These are phyloP conservation scores for Vimba vimba DNA, from an alignment of 2,113 vertebrate species.

Conservation along the genomic window DNA sequence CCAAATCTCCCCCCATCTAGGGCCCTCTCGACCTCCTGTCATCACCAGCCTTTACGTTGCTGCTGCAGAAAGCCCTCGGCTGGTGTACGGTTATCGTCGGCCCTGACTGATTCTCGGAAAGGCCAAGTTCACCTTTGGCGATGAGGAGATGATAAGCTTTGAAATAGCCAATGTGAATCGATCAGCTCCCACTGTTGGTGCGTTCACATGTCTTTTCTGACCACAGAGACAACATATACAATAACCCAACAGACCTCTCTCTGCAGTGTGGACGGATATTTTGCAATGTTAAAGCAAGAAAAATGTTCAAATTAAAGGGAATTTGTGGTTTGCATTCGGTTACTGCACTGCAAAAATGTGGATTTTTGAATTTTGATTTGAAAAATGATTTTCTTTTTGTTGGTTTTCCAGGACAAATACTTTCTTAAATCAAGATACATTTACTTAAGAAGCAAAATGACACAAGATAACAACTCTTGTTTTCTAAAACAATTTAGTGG, in stretches of 20 bases:
- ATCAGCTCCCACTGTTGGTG: conserved; percentile 64
- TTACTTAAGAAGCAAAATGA: too few species aligned
- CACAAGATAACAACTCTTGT: too few species aligned
- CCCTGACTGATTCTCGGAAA: conserved; percentile 77
- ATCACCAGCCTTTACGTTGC: conserved; percentile 79
- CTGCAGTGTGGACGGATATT: neutral
- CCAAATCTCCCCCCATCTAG: conserved; percentile 72
- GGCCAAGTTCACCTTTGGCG: conserved; percentile 81
- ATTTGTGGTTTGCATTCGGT: neutral
- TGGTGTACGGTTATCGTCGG: conserved; percentile 77
- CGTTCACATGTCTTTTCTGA: conserved; percentile 45
- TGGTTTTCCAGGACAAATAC: too few species aligned
- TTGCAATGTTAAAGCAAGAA: conserved; percentile 1
- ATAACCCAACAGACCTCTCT: conserved; percentile 7
- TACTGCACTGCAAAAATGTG: too few species aligned
- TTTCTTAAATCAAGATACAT: too few species aligned
- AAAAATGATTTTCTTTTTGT: too few species aligned
- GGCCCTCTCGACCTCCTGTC: conserved; percentile 71
- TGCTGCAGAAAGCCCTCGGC: conserved; percentile 69
- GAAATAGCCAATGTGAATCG: conserved; percentile 71
- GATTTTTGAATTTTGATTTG: too few species aligned
- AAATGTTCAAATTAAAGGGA: neutral
- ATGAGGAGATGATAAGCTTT: conserved; percentile 74
- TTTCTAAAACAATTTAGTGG: too few species aligned
- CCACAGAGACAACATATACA: conserved; percentile 37